Conservation (phyloP, 2,888 invertebrate species). For the Oxycera nigricornis region DNA sequence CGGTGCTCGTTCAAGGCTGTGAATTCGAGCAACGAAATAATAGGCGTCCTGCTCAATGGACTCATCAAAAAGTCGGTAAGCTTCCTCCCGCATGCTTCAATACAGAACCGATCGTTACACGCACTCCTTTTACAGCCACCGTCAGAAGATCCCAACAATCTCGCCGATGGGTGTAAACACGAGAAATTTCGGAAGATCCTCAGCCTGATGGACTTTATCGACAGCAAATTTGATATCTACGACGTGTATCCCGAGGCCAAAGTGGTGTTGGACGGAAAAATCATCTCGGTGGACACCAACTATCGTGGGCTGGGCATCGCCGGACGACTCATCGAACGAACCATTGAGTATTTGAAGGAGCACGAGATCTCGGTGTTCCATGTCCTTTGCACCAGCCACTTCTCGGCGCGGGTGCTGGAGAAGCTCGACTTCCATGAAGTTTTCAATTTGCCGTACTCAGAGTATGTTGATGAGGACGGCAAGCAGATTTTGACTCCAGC, state of each 20-base stretch:
- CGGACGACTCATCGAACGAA: slow-evolving; percentile 57
- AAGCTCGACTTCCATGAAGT: slow-evolving; percentile 74
- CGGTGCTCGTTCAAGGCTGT: slow-evolving; percentile 67
- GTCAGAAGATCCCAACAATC: slow-evolving; percentile 54
- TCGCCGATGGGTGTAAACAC: slow-evolving; percentile 60
- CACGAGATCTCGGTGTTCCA: slow-evolving; percentile 66
- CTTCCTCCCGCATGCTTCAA: background rate
- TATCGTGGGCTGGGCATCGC: slow-evolving; percentile 61
- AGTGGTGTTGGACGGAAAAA: slow-evolving; percentile 60
- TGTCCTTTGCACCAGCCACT: slow-evolving; percentile 78
- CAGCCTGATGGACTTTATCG: slow-evolving; percentile 63
- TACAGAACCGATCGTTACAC: background rate
- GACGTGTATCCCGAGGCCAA: slow-evolving; percentile 61
- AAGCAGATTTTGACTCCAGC: slow-evolving; percentile 72
- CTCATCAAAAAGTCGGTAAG: slow-evolving; percentile 58
- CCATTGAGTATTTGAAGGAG: slow-evolving; percentile 58
- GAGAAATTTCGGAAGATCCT: slow-evolving; percentile 66
- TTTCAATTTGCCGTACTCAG: slow-evolving; percentile 70
- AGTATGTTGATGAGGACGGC: slow-evolving; percentile 68
- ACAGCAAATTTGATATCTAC: slow-evolving; percentile 62
- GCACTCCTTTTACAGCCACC: slow-evolving; percentile 48
- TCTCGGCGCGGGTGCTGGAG: slow-evolving; percentile 76
- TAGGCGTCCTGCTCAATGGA: slow-evolving; percentile 66
- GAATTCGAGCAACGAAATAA: slow-evolving; percentile 63
- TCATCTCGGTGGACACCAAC: slow-evolving; percentile 59